These are phyloP conservation scores for Tachina fera DNA, from an alignment of 2,888 invertebrate species.

Conservation along the genomic window DNA sequence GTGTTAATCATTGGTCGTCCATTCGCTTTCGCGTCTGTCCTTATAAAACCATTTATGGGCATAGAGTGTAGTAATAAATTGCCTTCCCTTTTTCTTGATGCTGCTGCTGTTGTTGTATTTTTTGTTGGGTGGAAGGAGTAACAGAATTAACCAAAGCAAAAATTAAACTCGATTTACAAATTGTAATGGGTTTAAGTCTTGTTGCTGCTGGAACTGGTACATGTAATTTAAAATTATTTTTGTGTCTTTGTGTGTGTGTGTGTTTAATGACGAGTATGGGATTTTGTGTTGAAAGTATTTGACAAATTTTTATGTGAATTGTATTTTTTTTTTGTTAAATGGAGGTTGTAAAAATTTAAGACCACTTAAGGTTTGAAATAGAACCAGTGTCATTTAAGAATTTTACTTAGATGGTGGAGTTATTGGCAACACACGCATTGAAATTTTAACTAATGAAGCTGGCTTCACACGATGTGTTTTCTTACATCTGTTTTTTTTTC, in stretches of 20 bases:
- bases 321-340: not conserved
- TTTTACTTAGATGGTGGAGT: not conserved
- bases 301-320: slow-evolving; percentile 44
- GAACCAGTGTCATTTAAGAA: slow-evolving; percentile 13
- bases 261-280: not conserved
- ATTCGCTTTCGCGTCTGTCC: not conserved
- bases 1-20: slow-evolving; percentile 64
- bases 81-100: slow-evolving; percentile 11
- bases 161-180: slow-evolving; percentile 69
- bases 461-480: not conserved
- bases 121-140: not conserved
- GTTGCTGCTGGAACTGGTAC: slow-evolving; percentile 1
- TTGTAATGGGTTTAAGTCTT: slow-evolving; percentile 51
- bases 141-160: slow-evolving; percentile 2
- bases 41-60: slow-evolving; percentile 43
- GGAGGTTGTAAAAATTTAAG: not conserved
- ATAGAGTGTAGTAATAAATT: slow-evolving; percentile 51
- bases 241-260: not conserved
- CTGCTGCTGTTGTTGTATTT: not conserved
- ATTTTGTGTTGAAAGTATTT: slow-evolving; percentile 44
- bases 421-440: slow-evolving; percentile 3
- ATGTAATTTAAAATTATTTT: slow-evolving; percentile 43
- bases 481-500: no score
- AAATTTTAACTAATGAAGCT: not conserved
- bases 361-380: slow-evolving; percentile 28